Conservation (phyloP, 2,797 vertebrate genomes). For the Melopsittacus undulatus region DNA sequence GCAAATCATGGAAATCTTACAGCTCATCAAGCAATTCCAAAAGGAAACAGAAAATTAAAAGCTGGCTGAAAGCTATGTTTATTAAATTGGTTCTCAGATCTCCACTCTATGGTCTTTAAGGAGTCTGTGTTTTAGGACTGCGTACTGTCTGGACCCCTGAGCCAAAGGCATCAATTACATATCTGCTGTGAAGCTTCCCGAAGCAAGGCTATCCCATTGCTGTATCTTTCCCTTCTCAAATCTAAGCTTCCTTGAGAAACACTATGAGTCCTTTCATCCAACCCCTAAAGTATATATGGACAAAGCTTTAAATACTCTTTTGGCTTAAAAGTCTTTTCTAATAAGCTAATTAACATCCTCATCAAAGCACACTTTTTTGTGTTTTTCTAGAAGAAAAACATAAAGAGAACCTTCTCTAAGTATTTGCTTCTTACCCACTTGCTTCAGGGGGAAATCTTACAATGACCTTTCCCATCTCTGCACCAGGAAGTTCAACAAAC, state of each 20-base stretch:
- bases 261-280: rapidly evolving
- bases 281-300: not conserved
- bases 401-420: not conserved
- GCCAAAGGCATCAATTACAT: not conserved
- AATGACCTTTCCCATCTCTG: conserved; percentile 96
- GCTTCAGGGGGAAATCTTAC: conserved; percentile 98
- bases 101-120: not conserved
- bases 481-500: conserved; percentile 96
- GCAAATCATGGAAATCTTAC: not conserved
- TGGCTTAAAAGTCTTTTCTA: not conserved
- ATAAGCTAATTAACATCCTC: not conserved
- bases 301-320: not conserved
- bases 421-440: conserved; percentile 87
- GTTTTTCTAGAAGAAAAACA: not conserved
- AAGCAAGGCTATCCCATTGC: not conserved
- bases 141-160: not conserved
- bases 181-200: not conserved
- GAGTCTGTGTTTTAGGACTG: not conserved
- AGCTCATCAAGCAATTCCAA: not conserved
- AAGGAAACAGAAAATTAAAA: not conserved
- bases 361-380: not conserved
- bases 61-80: not conserved
- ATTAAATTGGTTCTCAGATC: not conserved
- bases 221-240: not conserved
- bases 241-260: not conserved